Percentiles rank a stretch among this genome's conserved stretches.
phyloP scores from a whole-genome alignment of 1,140 invertebrate species.

The Campodea augens region DNA sequence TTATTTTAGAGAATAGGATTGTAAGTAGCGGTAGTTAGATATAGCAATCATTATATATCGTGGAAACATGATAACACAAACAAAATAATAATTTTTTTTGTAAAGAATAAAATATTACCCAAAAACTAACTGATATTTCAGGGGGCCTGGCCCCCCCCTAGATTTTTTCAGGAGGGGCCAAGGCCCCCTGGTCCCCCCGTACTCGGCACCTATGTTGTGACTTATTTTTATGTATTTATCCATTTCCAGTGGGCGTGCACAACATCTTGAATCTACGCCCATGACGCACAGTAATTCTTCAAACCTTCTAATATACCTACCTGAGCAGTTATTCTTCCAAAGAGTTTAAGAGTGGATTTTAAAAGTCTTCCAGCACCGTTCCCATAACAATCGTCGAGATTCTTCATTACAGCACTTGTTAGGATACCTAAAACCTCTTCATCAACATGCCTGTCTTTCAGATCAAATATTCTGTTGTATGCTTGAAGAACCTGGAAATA shows the following conservation, averaged over 20 bases:
- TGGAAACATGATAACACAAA: too few species aligned
- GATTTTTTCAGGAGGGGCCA: too few species aligned
- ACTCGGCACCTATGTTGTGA: too few species aligned
- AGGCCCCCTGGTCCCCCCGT: too few species aligned
- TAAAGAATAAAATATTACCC: constrained; percentile 1
- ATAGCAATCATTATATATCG: too few species aligned
- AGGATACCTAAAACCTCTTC: constrained; percentile 53
- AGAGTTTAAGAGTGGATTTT: constrained; percentile 47
- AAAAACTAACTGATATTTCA: too few species aligned
- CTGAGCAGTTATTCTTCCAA: constrained; percentile 54
- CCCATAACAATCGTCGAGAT: constrained; percentile 36
- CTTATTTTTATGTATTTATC: not conserved
- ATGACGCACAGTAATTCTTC: not conserved
- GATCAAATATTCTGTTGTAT: constrained; percentile 60
- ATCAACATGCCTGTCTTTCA: constrained; percentile 65
- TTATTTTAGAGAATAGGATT: too few species aligned
- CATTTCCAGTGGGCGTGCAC: not conserved
- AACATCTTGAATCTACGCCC: constrained; percentile 1
- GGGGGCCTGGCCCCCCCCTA: too few species aligned
- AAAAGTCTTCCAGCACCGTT: constrained; percentile 26
- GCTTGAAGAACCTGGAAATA: constrained; percentile 47
- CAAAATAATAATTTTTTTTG: not conserved
- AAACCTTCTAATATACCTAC: constrained; percentile 29
- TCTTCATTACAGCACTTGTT: constrained; percentile 44
- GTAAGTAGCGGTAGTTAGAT: too few species aligned